Evolutionary conservation across 2,113 vertebrate species (phyloP).

Genomic region (Sander vitreus): DNA sequence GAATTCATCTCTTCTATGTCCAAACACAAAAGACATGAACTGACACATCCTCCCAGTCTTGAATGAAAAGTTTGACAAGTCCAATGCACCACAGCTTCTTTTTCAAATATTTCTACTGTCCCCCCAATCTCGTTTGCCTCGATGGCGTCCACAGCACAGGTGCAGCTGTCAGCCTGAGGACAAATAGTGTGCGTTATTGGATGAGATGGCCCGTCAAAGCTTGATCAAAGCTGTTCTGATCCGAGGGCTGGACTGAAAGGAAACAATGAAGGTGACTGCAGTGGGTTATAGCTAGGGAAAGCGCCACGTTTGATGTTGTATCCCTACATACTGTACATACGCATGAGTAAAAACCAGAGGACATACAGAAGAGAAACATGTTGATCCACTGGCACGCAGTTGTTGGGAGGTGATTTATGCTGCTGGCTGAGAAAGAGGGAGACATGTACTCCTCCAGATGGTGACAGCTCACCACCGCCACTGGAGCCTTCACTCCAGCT

Average conservation of each 20-base stretch:
- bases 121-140: not conserved
- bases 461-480: constrained; percentile 77
- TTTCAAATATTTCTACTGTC: constrained; percentile 36
- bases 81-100: constrained; percentile 25
- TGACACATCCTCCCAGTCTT: constrained; percentile 22
- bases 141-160: constrained; percentile 34
- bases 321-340: not conserved
- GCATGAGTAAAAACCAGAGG: not conserved
- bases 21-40: constrained; percentile 40
- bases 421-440: constrained; percentile 62
- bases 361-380: constrained; percentile 37
- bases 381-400: constrained; percentile 52
- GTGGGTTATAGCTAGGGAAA: not conserved
- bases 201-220: constrained; percentile 54
- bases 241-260: constrained; percentile 21
- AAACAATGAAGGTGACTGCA: constrained; percentile 30
- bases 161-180: constrained; percentile 54
- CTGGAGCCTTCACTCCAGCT: constrained; percentile 78
- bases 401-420: constrained; percentile 60
- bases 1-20: constrained; percentile 13
- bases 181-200: constrained; percentile 58
- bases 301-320: constrained; percentile 2
- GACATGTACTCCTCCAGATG: constrained; percentile 78
- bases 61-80: constrained; percentile 42
- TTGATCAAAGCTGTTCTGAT: constrained; percentile 71